Percentiles rank a stretch among this genome's conserved stretches.
These are phyloP conservation scores for Zaprionus capensis DNA, from an alignment of 1,140 invertebrate genomes.

Conservation along the genomic window DNA sequence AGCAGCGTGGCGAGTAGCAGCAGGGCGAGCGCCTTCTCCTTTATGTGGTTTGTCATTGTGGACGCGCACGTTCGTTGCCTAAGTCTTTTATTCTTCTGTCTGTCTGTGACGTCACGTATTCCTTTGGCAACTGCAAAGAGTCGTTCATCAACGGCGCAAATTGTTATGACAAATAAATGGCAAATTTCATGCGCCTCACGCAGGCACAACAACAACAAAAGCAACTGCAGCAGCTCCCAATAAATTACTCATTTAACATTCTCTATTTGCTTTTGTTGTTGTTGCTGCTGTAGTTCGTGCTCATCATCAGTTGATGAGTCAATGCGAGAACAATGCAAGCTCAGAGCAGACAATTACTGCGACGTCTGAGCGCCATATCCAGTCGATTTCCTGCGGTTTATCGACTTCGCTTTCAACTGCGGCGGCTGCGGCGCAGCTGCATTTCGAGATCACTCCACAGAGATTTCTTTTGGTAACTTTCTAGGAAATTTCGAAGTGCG, in stretches of 20 bases:
- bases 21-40: slow-evolving; percentile 38
- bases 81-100: slow-evolving; percentile 60
- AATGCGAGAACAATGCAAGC: slow-evolving; percentile 50
- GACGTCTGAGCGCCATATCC: slow-evolving; percentile 1
- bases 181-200: slow-evolving; percentile 72
- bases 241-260: slow-evolving; percentile 60
- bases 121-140: slow-evolving; percentile 66
- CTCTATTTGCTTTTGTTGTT: neutral
- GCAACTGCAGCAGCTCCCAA: slow-evolving; percentile 12
- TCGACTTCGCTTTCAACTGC: slow-evolving; percentile 45
- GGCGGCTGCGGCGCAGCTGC: slow-evolving; percentile 37
- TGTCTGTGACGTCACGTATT: slow-evolving; percentile 27
- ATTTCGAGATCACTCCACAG: slow-evolving; percentile 36
- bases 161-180: slow-evolving; percentile 58
- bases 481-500: slow-evolving; percentile 67
- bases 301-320: slow-evolving; percentile 31
- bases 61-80: slow-evolving; percentile 58
- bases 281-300: slow-evolving; percentile 14
- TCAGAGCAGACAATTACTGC: slow-evolving; percentile 18
- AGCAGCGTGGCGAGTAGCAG: slow-evolving; percentile 46
- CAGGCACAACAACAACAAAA: slow-evolving; percentile 35
- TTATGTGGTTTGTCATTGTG: slow-evolving; percentile 53
- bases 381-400: slow-evolving; percentile 52
- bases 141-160: slow-evolving; percentile 60
- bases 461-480: slow-evolving; percentile 70